Conservation (phyloP, 1,140 invertebrate genomes). For the Cydia amplana region DNA sequence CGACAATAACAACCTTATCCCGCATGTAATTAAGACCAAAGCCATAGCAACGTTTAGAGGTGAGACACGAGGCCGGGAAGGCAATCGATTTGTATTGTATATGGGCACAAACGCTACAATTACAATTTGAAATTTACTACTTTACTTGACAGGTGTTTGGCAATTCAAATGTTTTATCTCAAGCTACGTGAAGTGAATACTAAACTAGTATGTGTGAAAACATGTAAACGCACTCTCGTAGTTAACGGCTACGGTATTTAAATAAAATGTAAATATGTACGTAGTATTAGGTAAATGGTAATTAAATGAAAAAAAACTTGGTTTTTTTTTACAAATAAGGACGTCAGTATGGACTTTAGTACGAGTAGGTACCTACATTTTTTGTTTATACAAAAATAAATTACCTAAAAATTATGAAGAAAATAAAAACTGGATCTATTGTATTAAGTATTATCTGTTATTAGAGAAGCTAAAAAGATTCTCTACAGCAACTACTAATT, state of each 20-base stretch:
- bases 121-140: slow-evolving; percentile 4
- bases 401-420: neutral
- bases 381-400: too few species aligned
- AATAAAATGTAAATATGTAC: neutral
- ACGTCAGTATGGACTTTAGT: too few species aligned
- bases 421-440: neutral
- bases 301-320: neutral
- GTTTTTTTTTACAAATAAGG: neutral
- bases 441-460: too few species aligned
- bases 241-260: neutral
- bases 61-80: neutral
- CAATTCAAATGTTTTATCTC: slow-evolving; percentile 16
- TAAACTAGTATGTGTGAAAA: neutral
- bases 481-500: too few species aligned
- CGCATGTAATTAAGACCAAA: slow-evolving; percentile 15
- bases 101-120: slow-evolving; percentile 9
- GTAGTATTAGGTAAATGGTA: neutral
- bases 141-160: slow-evolving; percentile 10
- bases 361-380: too few species aligned
- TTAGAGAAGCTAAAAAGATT: too few species aligned
- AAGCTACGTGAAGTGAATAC: neutral
- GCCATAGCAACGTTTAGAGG: neutral
- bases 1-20: neutral
- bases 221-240: neutral
- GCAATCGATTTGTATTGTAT: slow-evolving; percentile 15